Conservation (phyloP, 2,888 invertebrate species). For the Pinctada fucata region DNA sequence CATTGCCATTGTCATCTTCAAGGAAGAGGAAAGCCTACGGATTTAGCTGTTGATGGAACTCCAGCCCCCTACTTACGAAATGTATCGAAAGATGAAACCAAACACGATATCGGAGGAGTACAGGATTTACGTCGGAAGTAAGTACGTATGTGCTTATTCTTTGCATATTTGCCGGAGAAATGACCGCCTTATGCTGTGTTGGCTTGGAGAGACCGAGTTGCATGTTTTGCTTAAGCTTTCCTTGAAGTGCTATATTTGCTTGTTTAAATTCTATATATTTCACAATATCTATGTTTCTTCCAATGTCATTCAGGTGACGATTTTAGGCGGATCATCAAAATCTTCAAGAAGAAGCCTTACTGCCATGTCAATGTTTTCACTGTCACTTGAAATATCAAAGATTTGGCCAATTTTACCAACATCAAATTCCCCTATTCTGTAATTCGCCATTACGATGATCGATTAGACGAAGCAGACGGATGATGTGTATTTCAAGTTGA, state of each 20-base stretch:
- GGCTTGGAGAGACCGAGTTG: neutral
- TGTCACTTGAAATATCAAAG: neutral
- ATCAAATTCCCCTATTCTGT: neutral
- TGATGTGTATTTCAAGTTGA: neutral
- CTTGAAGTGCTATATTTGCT: conserved; percentile 19
- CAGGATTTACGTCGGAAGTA: conserved; percentile 11
- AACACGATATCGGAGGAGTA: conserved; percentile 23
- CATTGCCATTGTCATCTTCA: conserved; percentile 16
- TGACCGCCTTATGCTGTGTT: conserved; percentile 24
- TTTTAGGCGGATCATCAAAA: conserved; percentile 18
- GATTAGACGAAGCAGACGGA: neutral
- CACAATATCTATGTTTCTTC: conserved; percentile 26
- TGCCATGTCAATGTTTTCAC: too few species aligned
- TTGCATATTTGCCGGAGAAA: conserved; percentile 9
- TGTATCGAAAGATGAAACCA: conserved; percentile 21
- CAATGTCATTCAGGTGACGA: conserved; percentile 26
- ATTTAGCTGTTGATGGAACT: conserved; percentile 33
- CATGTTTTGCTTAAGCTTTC: conserved; percentile 25
- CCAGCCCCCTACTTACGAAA: conserved; percentile 29
- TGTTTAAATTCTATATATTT: conserved; percentile 17
- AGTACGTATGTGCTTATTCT: conserved; percentile 32
- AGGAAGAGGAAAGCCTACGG: neutral
- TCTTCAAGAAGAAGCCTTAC: too few species aligned
- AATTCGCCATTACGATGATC: neutral
- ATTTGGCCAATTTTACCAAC: neutral